phyloP scores from a whole-genome alignment of 2,888 invertebrate species.

The Hirtodrosophila duncani region DNA sequence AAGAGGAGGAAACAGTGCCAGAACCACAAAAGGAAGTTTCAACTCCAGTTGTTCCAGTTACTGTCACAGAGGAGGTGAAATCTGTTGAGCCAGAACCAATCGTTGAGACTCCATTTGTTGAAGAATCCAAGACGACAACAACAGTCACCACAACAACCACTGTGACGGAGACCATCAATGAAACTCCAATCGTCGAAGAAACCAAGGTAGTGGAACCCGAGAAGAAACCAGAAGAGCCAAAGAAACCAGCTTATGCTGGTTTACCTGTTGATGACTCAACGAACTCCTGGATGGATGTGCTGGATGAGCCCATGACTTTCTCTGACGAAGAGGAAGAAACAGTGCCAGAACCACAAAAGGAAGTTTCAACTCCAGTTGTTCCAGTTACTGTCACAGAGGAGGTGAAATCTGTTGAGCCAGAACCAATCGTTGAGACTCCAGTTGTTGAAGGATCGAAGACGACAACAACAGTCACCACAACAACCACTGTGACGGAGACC shows the following conservation, averaged over 20 bases:
- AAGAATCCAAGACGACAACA: neutral
- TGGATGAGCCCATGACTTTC: slow-evolving; percentile 73
- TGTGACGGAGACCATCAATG: neutral
- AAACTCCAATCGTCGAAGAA: neutral
- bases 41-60: neutral
- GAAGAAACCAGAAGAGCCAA: slow-evolving; percentile 3
- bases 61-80: neutral
- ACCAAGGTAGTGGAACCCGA: slow-evolving; percentile 1
- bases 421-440: neutral
- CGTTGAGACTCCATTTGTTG: neutral
- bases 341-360: neutral
- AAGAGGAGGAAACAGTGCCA: neutral
- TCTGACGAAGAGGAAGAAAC: slow-evolving; percentile 66
- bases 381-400: neutral
- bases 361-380: neutral
- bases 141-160: too few species aligned
- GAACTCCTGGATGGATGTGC: slow-evolving; percentile 69
- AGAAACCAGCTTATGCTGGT: slow-evolving; percentile 40
- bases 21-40: neutral
- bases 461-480: slow-evolving; percentile 17
- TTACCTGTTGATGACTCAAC: slow-evolving; percentile 56
- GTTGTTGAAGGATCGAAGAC: slow-evolving; percentile 7
- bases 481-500: slow-evolving; percentile 10
- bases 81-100: neutral
- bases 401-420: neutral